Conservation (phyloP, 1,140 invertebrate species). For the Drosophila dunni region DNA sequence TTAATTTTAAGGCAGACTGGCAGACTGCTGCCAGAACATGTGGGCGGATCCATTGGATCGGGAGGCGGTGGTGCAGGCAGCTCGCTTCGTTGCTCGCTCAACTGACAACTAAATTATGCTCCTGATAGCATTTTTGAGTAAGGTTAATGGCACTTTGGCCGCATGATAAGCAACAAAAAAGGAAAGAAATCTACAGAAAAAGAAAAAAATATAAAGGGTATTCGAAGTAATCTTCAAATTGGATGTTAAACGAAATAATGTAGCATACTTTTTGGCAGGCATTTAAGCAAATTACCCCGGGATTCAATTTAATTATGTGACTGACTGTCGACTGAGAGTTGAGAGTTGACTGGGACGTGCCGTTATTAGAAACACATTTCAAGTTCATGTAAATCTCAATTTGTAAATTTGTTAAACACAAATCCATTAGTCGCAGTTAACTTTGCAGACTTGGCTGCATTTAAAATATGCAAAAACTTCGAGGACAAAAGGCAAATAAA, state of each 20-base stretch:
- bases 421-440: slow-evolving; percentile 61
- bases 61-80: not conserved
- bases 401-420: slow-evolving; percentile 52
- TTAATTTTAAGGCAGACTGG: slow-evolving; percentile 73
- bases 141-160: slow-evolving; percentile 49
- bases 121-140: slow-evolving; percentile 53
- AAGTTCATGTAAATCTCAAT: slow-evolving; percentile 50
- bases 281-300: slow-evolving; percentile 15
- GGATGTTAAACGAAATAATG: slow-evolving; percentile 29
- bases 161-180: slow-evolving; percentile 15
- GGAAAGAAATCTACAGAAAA: not conserved
- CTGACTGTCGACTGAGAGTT: not conserved
- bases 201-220: slow-evolving; percentile 8
- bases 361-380: slow-evolving; percentile 61
- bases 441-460: slow-evolving; percentile 10
- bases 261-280: slow-evolving; percentile 27
- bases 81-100: slow-evolving; percentile 29
- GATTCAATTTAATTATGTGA: slow-evolving; percentile 51
- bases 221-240: slow-evolving; percentile 18
- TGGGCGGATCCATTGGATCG: not conserved
- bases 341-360: not conserved
- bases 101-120: slow-evolving; percentile 50
- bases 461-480: slow-evolving; percentile 74
- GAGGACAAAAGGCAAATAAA: slow-evolving; percentile 38
- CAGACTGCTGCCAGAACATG: slow-evolving; percentile 32